Percentiles rank a stretch among this genome's conserved stretches.
These are phyloP conservation scores for Drosophila sechellia DNA, from an alignment of 1,140 invertebrate species.

Conservation along the genomic window DNA sequence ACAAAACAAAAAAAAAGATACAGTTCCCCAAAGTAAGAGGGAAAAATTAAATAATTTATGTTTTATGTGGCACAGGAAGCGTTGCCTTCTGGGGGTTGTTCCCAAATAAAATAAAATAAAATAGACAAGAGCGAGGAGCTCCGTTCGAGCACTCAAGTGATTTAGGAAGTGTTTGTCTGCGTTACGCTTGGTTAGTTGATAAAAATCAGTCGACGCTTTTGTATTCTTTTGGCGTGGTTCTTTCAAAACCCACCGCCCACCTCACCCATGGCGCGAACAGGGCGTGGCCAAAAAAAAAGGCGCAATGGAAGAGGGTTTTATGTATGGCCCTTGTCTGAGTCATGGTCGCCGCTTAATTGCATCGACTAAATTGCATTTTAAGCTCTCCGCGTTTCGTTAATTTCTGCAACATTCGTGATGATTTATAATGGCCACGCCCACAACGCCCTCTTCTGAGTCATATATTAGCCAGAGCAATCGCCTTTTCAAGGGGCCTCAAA, in stretches of 20 bases:
- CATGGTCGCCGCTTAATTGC: conserved; percentile 62
- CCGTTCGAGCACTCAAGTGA: conserved; percentile 66
- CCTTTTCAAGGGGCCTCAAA: conserved; percentile 4
- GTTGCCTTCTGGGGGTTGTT: conserved; percentile 59
- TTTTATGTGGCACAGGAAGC: conserved; percentile 78
- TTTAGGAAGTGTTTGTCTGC: conserved; percentile 84
- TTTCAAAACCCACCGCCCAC: neutral
- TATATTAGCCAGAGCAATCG: neutral
- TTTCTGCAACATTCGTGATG: conserved; percentile 30
- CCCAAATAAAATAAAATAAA: conserved; percentile 49
- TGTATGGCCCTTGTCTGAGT: conserved; percentile 26
- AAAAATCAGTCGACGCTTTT: conserved; percentile 79
- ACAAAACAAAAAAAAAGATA: conserved; percentile 4
- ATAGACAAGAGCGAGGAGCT: conserved; percentile 22
- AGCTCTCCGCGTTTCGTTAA: conserved; percentile 56
- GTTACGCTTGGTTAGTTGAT: conserved; percentile 84
- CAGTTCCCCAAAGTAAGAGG: conserved; percentile 3
- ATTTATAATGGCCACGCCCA: conserved; percentile 38
- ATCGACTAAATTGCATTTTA: conserved; percentile 76
- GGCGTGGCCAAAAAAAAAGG: conserved; percentile 1
- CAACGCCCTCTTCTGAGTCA: conserved; percentile 1
- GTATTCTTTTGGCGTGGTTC: conserved; percentile 39
- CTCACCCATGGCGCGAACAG: neutral
- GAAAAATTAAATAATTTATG: conserved; percentile 81
- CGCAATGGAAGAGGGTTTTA: neutral